Base-by-base conservation (phyloP, 2,888 invertebrate genomes). In the Cerastoderma edule region DNA sequence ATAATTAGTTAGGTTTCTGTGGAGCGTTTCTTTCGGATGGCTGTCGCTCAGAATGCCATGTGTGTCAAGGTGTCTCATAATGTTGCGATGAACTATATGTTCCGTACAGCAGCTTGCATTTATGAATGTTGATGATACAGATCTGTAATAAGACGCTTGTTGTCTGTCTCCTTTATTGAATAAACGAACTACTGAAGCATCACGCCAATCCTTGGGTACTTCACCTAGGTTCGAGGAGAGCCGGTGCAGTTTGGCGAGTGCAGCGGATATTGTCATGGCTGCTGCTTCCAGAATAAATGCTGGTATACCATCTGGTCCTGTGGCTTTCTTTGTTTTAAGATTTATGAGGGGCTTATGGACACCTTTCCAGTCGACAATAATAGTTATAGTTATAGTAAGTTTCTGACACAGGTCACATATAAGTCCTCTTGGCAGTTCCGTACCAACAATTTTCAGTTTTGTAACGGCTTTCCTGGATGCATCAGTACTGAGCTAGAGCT, bases 121-220 rank as follows among this genome's bases (percentile, higher is more conserved):
- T 1, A 67, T 30, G 8, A 48, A 66, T n/a, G 71, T 67, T 16
- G 72, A n/a, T 27, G 76, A 69, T 22, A 68, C 66, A 24, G 48
- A 32, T 8, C 48, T 33, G 22, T 72, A 72, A 30, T 76, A 72
- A 10, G 54, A 39, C 22, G 72, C 64, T 56, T 30, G 28, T 24
- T 72, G 68, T 64, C 56, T 48, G 32, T 77, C 57, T 10, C 76
- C 76, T 57, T 77, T 77, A 67, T 68, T 73, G 53, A 64, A 77
- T 8, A 77, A 22, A 1, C 72, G 69, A 2, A 71, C 53, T 32
- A 73, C 57, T 4, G 44, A 19, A 1, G 78, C 74, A 16, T 60
- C 35, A 22, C 48, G 67, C 70, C 70, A 78, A 44, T 67, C 63
- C 1, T 70, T 48, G 13, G 78, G 70, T 27, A 74, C 44, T 56